These are phyloP conservation scores for Sipha flava DNA, from an alignment of 1,140 invertebrate species.

Conservation along the genomic window DNA sequence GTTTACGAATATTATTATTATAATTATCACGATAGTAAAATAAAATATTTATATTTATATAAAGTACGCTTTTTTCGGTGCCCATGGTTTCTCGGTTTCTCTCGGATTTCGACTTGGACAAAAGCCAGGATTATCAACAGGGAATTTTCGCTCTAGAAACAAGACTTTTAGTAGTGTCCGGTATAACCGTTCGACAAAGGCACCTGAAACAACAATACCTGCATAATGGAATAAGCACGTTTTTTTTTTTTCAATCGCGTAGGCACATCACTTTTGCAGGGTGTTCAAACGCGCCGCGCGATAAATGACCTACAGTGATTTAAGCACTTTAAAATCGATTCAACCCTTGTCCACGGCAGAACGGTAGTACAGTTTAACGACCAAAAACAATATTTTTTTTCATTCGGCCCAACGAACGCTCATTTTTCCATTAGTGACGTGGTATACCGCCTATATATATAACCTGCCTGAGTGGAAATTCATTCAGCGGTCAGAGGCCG, in stretches of 20 bases:
- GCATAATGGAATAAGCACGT: neutral
- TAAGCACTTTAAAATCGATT: neutral
- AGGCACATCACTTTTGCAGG: too few species aligned
- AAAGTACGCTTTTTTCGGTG: too few species aligned
- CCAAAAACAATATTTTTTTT: neutral
- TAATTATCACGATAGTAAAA: too few species aligned
- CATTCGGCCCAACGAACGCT: too few species aligned
- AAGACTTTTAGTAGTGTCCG: too few species aligned
- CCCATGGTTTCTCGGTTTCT: neutral
- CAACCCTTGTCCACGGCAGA: neutral
- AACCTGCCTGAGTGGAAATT: neutral
- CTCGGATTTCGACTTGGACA: neutral
- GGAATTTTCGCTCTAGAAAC: neutral
- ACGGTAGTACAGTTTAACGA: too few species aligned
- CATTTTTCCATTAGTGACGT: neutral
- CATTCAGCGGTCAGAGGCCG: neutral
- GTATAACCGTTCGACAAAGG: neutral
- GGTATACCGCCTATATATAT: too few species aligned
- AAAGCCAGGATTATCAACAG: neutral
- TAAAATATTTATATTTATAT: too few species aligned
- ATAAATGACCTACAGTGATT: neutral
- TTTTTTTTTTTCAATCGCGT: too few species aligned
- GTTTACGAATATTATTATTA: neutral
- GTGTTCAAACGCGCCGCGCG: neutral
- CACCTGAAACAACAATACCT: neutral